Conservation (phyloP, 2,797 vertebrate genomes). For the Coluber constrictor region DNA sequence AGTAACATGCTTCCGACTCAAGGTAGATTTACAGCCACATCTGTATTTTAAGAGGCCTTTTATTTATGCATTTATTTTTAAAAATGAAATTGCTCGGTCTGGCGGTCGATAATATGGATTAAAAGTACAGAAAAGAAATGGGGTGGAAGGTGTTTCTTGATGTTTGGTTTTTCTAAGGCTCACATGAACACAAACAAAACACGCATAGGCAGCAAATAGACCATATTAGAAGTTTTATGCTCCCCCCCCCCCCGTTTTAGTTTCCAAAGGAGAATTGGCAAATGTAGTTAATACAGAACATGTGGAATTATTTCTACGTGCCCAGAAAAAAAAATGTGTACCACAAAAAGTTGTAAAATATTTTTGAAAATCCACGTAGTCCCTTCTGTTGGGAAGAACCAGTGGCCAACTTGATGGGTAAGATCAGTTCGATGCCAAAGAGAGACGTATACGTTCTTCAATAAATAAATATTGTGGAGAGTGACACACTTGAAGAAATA, state of each 20-base stretch:
- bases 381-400: not conserved
- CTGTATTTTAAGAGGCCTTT: conserved; percentile 9
- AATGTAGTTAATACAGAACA: not conserved
- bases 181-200: not conserved
- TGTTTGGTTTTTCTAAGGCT: not conserved
- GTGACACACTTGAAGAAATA: not conserved
- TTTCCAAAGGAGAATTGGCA: not conserved
- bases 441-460: not conserved
- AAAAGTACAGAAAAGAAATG: not conserved
- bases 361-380: not conserved
- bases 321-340: not conserved
- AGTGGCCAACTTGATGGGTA: not conserved
- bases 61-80: not conserved
- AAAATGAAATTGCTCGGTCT: not conserved
- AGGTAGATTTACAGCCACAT: not conserved
- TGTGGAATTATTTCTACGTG: not conserved
- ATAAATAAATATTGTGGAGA: not conserved
- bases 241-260: not conserved
- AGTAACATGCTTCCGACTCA: not conserved
- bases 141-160: not conserved
- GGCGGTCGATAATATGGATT: not conserved
- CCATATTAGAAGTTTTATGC: not conserved
- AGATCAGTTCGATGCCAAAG: not conserved
- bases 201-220: not conserved
- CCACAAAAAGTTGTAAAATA: not conserved